Conservation (phyloP, 2,113 vertebrate genomes). For the Chionis minor region DNA sequence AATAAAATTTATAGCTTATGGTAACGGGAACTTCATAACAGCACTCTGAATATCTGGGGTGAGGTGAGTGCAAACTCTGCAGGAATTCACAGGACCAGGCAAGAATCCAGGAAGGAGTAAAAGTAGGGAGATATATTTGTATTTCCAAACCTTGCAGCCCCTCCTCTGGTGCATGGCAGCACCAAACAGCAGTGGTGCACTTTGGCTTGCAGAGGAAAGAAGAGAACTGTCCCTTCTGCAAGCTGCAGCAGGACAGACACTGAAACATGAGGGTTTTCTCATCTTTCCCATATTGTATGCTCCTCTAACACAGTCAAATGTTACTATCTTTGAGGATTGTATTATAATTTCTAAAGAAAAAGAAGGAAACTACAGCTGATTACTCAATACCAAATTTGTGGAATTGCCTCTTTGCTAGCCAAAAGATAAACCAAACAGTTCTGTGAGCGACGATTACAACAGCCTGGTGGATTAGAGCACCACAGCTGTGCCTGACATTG, state of each 20-base stretch:
- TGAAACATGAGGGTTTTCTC: neutral
- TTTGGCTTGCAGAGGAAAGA: neutral
- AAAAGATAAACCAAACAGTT: neutral
- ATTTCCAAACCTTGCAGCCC: neutral
- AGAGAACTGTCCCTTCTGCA: neutral
- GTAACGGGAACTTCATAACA: neutral
- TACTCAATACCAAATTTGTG: neutral
- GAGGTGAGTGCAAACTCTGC: neutral
- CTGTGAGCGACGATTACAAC: neutral
- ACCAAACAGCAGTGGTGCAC: neutral
- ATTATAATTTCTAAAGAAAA: neutral
- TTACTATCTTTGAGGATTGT: neutral
- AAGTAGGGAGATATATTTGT: neutral
- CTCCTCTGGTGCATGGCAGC: neutral
- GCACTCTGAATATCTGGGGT: neutral
- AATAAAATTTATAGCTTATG: neutral
- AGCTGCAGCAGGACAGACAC: neutral
- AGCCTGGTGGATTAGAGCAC: neutral
- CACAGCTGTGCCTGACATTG: neutral
- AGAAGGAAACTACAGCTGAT: neutral
- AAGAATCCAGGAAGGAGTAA: neutral
- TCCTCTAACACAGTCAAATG: neutral
- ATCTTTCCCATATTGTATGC: neutral
- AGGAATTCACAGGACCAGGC: neutral
- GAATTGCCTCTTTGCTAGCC: neutral